phyloP scores from a whole-genome alignment of 2,888 invertebrate genomes.

The Bugulina stolonifera region DNA sequence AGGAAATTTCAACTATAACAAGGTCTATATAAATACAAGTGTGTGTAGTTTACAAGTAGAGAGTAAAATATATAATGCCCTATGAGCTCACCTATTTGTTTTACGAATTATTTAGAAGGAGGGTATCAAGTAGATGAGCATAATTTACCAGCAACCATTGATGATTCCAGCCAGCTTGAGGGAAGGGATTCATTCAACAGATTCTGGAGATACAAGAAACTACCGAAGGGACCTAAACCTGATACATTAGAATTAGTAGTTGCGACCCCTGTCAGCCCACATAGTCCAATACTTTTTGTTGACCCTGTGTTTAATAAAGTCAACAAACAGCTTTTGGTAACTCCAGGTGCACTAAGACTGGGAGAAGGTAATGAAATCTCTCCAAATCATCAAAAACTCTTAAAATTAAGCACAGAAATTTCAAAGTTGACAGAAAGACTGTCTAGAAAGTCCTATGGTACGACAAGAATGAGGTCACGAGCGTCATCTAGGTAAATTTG shows the following conservation, averaged over 20 bases:
- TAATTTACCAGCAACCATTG: neutral
- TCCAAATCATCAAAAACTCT: conserved; percentile 85
- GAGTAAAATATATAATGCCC: too few species aligned
- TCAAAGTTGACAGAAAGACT: conserved; percentile 65
- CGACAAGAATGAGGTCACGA: neutral
- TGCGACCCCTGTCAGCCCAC: conserved; percentile 77
- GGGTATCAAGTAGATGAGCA: too few species aligned
- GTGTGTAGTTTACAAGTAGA: too few species aligned
- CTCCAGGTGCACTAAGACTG: conserved; percentile 69
- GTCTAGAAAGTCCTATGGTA: neutral
- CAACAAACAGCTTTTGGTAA: conserved; percentile 31
- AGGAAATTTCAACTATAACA: too few species aligned
- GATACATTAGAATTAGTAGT: conserved; percentile 59
- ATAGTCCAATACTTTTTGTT: conserved; percentile 78
- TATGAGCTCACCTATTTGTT: too few species aligned
- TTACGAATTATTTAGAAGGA: too few species aligned
- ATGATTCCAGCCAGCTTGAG: neutral
- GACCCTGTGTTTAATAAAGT: conserved; percentile 92
- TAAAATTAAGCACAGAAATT: conserved; percentile 82
- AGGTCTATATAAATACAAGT: too few species aligned
- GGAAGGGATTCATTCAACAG: neutral
- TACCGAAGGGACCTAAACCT: conserved; percentile 94
- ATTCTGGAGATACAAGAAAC: conserved; percentile 99
- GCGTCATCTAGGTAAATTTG: conserved; percentile 18
- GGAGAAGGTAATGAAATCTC: conserved; percentile 96